A percentile compares a stretch with the other conserved stretches of the same genome.
Conservation (phyloP, 1,140 invertebrate species). For the Sycophila sp. region DNA sequence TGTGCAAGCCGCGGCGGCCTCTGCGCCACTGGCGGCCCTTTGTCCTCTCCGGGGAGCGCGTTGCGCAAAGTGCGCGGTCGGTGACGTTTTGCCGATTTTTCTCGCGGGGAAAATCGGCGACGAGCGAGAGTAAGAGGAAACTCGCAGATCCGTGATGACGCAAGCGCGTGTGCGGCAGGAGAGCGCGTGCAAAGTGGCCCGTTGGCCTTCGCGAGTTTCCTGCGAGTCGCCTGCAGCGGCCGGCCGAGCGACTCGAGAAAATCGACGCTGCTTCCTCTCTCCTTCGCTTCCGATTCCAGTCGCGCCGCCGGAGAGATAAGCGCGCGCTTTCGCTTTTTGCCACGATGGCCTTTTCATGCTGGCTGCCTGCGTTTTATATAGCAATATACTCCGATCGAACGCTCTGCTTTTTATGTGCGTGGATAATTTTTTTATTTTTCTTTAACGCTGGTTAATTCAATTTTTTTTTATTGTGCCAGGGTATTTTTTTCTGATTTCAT, state of each 20-base stretch:
- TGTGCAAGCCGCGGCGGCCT: not conserved
- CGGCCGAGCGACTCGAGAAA: conserved; percentile 40
- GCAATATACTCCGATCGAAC: no score
- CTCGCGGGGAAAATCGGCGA: not conserved
- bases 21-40: not conserved
- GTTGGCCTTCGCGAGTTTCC: conserved; percentile 40
- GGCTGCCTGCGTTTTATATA: no score
- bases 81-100: no score
- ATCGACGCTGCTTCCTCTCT: conserved; percentile 27
- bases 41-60: not conserved
- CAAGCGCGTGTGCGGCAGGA: not conserved
- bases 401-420: no score
- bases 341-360: no score
- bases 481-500: no score
- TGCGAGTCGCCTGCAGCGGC: conserved; percentile 7
- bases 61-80: no score
- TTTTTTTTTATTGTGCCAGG: no score
- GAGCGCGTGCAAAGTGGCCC: not conserved
- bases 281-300: not conserved
- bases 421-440: no score
- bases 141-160: conserved; percentile 11
- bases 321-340: no score
- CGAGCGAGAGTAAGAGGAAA: conserved; percentile 5
- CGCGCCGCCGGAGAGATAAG: not conserved
- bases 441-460: no score